These are phyloP conservation scores for Centroberyx gerrardi DNA, from an alignment of 2,797 vertebrate species.

Conservation along the genomic window DNA sequence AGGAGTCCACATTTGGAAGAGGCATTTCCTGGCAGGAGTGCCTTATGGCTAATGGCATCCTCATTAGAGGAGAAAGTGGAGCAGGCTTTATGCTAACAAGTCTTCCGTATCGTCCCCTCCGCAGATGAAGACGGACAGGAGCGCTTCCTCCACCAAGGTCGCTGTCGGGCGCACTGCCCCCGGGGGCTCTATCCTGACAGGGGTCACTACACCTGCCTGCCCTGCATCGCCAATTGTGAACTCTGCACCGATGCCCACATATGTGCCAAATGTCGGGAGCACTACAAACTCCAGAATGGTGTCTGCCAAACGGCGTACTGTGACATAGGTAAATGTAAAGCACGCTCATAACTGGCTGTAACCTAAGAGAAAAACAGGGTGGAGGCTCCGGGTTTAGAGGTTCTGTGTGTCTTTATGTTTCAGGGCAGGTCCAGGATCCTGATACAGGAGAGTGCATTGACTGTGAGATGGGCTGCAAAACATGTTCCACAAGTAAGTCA, in stretches of 20 bases:
- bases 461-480: constrained; percentile 86
- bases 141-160: constrained; percentile 86
- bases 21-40: constrained; percentile 8
- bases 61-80: constrained; percentile 33
- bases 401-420: constrained; percentile 41
- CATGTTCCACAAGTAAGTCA: constrained; percentile 85
- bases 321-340: constrained; percentile 77
- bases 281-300: constrained; percentile 85
- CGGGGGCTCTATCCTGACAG: constrained; percentile 85
- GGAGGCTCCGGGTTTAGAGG: not conserved
- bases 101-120: constrained; percentile 48
- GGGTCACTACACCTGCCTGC: constrained; percentile 83
- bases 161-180: constrained; percentile 87
- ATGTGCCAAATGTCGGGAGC: constrained; percentile 87
- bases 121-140: constrained; percentile 87
- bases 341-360: not conserved
- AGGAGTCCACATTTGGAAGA: constrained; percentile 20
- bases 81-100: constrained; percentile 39
- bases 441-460: constrained; percentile 87
- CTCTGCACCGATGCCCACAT: constrained; percentile 85
- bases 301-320: constrained; percentile 82
- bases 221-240: constrained; percentile 88
- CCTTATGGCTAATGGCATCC: constrained; percentile 27
- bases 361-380: not conserved
- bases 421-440: constrained; percentile 87